These are phyloP conservation scores for Hypotaenidia okinawae DNA, from an alignment of 2,797 vertebrate species.

Conservation along the genomic window DNA sequence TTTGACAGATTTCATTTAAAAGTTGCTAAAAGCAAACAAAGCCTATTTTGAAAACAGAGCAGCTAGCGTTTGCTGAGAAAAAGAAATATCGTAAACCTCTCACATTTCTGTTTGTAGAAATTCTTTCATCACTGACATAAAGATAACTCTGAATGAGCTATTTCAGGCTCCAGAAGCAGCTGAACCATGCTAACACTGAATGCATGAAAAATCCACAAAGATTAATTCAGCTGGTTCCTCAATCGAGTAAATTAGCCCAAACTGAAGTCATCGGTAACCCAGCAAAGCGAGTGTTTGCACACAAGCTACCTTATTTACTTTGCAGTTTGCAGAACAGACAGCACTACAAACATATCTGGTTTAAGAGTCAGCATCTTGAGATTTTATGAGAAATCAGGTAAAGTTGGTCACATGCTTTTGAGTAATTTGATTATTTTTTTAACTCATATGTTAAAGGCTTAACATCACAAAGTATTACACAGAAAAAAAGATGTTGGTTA, in stretches of 20 bases:
- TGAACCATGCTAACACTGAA: not conserved
- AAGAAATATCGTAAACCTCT: not conserved
- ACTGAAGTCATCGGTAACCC: not conserved
- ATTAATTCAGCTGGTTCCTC: not conserved
- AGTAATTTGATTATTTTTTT: not conserved
- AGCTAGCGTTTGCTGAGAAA: not conserved
- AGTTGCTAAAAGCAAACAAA: not conserved
- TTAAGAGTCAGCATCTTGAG: not conserved
- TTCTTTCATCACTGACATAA: not conserved
- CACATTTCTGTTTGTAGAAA: not conserved
- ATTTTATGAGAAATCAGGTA: not conserved
- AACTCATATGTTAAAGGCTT: not conserved
- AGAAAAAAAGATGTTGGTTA: not conserved
- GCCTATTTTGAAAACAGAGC: not conserved
- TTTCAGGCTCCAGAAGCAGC: not conserved
- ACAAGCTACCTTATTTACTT: not conserved
- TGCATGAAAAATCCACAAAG: not conserved
- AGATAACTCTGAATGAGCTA: not conserved
- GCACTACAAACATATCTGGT: not conserved
- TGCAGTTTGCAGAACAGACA: not conserved
- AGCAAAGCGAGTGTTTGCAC: not conserved
- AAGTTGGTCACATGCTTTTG: not conserved
- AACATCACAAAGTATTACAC: not conserved
- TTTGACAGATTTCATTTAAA: not conserved
- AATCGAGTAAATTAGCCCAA: not conserved